Base-by-base conservation (phyloP, 2,888 invertebrate genomes). In the Timema cristinae region DNA sequence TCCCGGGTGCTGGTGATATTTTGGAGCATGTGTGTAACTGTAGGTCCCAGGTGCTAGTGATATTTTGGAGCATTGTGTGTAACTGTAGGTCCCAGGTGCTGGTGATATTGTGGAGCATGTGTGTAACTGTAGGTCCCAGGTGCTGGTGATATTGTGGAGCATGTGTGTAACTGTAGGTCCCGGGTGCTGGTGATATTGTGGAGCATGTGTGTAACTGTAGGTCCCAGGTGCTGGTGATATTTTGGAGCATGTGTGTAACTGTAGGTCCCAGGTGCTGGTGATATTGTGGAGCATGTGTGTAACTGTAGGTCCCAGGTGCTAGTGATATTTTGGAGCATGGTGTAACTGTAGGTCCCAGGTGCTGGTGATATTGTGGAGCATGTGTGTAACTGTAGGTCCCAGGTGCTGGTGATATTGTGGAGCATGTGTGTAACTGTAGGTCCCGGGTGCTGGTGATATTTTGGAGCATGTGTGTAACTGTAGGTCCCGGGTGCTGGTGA, bases 141-240 rank as follows among this genome's bases (percentile, higher is more conserved):
- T 11, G 15, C 59, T 59, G 11, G 15, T 15, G 59, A 59, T 59
- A 16, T 32, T 32, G 32, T 32, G 32, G 32, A 32, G 32, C 32
- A 32, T 32, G 32, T 32, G 32, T 32, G 93, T 92, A 79, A 67
- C 50, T 11, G 15, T 47, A 15, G 11, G 6, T 49, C 15, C 32
- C 32, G 4, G 32, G 32, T 32, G 32, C 1, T 2, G 32, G 32
- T 32, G 32, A 32, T 4, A 32, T 32, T 32, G 32, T 32, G 32
- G 32, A 32, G 32, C 32, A 32, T 32, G 2, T 32, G 6, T 59
- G 15, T 59, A 6, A 16, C 15, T 59, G 16, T 59, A 15, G 2
- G 8, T 11, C 8, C 59, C 59, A 59, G 16, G 11, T 11, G 15
- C 59, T 59, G 11, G 15, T 15, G 59, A 59, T 59, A 16, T 32